Evolutionary conservation across 2,797 vertebrate genomes (phyloP), one percentile per base, ranked within the genome.

Genomic region (Fistularia tabacaria): DNA sequence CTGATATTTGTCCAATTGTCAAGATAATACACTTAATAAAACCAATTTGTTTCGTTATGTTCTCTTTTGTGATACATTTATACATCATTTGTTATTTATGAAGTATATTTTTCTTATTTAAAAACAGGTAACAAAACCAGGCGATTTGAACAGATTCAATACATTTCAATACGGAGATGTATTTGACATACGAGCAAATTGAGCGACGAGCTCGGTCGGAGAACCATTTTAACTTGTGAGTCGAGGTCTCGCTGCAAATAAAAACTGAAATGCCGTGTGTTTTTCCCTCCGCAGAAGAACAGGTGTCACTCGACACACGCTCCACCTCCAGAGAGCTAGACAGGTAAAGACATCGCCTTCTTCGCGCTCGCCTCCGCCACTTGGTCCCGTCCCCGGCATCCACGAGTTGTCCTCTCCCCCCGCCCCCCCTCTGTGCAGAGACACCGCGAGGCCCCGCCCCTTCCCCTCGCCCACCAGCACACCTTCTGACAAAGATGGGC

Each of bases 301-400:
- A 91, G 92, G 73, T 85, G 76, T 76, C 82, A 76, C 80, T 81
- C 90, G 47, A 77, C 80, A 14, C 81, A 83, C n/a, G 73, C 88
- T 74, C 80, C 84, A 36, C 69, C 83, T 51, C 52, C 46, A 12
- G 84, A 90, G 77, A 90, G 88, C 79, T 92, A 91, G 88, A 73
- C 69, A 90, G 92, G 97, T 99, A 82, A n/a, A 75, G 84, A 86
- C 47, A 1, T 3, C 39, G 6, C 11, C n/a, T 7, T 57, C 14
- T 3, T 36, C 14, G n/a, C 38, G 13, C 7, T n/a, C 36, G 6
- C 25, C 36, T 7, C 40, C 9, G 3, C 49, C 12, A 10, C 51
- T 25, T 45, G n/a, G 36, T 49, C n/a, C 4, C 25, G 13, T 37
- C 15, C 10, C 3, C 7, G 8, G 38, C 38, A 51, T 13, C 11